Conservation (phyloP, 2,113 vertebrate species). For the Ifrita kowaldi region DNA sequence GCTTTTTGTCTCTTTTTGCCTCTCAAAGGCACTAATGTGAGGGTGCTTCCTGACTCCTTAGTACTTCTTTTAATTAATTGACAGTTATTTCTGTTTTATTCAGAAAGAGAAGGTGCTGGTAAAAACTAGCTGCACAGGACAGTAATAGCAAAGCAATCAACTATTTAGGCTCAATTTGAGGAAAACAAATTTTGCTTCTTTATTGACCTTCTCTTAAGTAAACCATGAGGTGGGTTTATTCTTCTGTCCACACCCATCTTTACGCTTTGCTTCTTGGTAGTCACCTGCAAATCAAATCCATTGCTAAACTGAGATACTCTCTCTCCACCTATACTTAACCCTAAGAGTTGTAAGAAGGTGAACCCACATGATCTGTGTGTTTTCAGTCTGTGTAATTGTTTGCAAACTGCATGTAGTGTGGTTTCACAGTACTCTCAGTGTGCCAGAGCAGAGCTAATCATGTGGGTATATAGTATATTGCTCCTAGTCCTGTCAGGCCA, state of each 20-base stretch:
- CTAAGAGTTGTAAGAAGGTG: neutral
- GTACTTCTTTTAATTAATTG: neutral
- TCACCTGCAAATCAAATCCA: neutral
- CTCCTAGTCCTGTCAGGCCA: neutral
- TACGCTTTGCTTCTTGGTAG: neutral
- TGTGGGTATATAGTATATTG: neutral
- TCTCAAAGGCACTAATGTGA: neutral
- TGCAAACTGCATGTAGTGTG: neutral
- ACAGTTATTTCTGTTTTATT: neutral
- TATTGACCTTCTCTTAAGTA: neutral
- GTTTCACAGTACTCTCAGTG: neutral
- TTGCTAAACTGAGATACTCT: neutral
- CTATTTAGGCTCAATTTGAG: neutral
- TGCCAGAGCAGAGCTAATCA: neutral
- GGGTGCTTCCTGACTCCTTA: neutral
- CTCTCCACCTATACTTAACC: neutral
- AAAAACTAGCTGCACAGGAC: neutral
- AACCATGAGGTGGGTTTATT: neutral
- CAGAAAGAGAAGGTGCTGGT: neutral
- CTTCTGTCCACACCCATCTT: neutral
- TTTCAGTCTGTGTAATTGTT: neutral
- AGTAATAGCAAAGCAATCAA: neutral
- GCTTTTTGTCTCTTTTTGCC: neutral
- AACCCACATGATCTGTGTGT: neutral
- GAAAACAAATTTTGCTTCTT: neutral